Evolutionary conservation across 2,888 invertebrate species (phyloP).

Genomic region (Lapara coniferarum): DNA sequence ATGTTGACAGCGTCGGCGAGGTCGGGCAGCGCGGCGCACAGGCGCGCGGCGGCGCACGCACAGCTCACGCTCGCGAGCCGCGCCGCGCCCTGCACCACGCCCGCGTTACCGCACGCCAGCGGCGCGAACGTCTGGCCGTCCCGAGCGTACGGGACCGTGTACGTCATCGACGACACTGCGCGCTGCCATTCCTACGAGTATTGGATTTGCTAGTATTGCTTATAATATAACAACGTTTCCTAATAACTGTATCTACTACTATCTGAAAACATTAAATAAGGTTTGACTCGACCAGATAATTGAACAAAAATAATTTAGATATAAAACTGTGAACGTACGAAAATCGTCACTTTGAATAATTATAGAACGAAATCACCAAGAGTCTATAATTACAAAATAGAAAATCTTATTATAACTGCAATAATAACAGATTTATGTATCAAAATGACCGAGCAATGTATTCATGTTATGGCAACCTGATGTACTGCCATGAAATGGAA

Average conservation of each 20-base stretch:
- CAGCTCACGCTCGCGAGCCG: constrained; percentile 75
- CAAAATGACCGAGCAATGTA: neutral
- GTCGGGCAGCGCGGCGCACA: constrained; percentile 65
- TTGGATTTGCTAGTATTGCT: neutral
- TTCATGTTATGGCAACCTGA: neutral
- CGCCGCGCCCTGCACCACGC: constrained; percentile 73
- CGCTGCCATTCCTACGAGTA: constrained; percentile 72
- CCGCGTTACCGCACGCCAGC: constrained; percentile 61
- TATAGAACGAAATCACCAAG: neutral
- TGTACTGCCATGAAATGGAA: neutral
- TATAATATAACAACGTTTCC: neutral
- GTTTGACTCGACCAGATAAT: too few species aligned
- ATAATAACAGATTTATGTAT: neutral
- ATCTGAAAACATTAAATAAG: too few species aligned
- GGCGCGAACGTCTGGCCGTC: constrained; percentile 33
- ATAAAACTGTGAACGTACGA: neutral
- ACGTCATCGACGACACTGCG: constrained; percentile 63
- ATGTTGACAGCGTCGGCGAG: constrained; percentile 63
- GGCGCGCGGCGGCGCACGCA: constrained; percentile 75
- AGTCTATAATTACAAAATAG: neutral
- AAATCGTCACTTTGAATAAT: neutral
- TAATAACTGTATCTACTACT: neutral
- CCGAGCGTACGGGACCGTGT: constrained; percentile 38
- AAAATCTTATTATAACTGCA: neutral
- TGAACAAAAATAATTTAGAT: too few species aligned